Conservation (phyloP, 2,113 vertebrate genomes). For the Cinclus cinclus region DNA sequence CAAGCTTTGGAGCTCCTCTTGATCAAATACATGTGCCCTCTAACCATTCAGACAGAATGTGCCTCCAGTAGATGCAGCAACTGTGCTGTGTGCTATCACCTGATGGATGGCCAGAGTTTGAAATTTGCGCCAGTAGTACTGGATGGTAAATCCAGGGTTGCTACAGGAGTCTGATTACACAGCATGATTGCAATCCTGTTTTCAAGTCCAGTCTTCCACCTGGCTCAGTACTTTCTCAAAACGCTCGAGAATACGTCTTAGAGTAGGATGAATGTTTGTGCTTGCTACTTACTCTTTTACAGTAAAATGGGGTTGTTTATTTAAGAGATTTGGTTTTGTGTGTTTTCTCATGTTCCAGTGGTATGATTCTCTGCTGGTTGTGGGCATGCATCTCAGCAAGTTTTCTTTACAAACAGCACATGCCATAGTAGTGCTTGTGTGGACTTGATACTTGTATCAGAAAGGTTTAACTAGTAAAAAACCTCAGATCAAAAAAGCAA, state of each 20-base stretch:
- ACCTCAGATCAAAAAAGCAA: background rate
- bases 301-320: background rate
- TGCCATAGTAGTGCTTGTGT: background rate
- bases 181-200: background rate
- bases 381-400: background rate
- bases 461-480: background rate
- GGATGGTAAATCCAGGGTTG: background rate
- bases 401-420: background rate
- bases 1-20: background rate
- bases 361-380: background rate
- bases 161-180: background rate
- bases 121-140: background rate
- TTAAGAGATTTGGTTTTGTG: background rate
- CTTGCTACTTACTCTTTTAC: background rate
- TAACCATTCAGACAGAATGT: accelerated
- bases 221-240: background rate
- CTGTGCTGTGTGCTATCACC: background rate
- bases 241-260: background rate
- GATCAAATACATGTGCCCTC: background rate
- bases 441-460: background rate
- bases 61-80: background rate
- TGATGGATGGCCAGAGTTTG: background rate
- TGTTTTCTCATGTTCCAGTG: background rate
- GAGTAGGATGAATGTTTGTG: background rate
- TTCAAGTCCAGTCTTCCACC: background rate